Conservation (phyloP, 2,797 vertebrate species). For the Cossypha caffra region DNA sequence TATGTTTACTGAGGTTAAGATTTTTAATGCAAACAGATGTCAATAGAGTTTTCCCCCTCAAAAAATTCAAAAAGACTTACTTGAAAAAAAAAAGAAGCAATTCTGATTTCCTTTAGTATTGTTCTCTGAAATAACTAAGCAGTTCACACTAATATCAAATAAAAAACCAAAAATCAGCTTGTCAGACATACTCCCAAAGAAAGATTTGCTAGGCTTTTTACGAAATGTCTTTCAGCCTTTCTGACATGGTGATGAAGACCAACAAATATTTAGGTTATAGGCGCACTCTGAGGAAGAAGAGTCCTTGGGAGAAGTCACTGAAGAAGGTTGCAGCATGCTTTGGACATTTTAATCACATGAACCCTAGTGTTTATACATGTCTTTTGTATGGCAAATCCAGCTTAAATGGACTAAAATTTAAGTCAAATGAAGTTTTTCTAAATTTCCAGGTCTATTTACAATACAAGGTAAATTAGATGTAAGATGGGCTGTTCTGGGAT, state of each 20-base stretch:
- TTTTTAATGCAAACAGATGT: not conserved
- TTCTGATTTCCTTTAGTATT: not conserved
- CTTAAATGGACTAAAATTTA: not conserved
- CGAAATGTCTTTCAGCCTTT: not conserved
- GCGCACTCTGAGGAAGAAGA: not conserved
- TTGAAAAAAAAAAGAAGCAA: not conserved
- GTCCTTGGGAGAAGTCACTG: not conserved
- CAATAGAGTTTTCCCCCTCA: not conserved
- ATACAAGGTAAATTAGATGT: not conserved
- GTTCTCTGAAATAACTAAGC: not conserved
- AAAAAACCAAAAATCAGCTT: not conserved
- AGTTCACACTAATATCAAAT: not conserved
- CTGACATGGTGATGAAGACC: not conserved
- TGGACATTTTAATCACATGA: not conserved
- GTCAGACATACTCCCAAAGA: accelerated
- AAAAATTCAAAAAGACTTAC: accelerated
- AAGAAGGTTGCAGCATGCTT: not conserved
- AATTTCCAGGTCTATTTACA: not conserved
- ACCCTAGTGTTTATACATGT: accelerated
- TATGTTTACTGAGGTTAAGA: not conserved
- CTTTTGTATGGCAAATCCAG: not conserved
- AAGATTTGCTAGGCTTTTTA: not conserved
- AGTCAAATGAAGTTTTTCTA: not conserved
- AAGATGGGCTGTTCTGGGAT: not conserved
- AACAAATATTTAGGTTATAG: not conserved